Evolutionary conservation across 2,797 vertebrate species (phyloP).

Genomic region (Telmatherina bonti): DNA sequence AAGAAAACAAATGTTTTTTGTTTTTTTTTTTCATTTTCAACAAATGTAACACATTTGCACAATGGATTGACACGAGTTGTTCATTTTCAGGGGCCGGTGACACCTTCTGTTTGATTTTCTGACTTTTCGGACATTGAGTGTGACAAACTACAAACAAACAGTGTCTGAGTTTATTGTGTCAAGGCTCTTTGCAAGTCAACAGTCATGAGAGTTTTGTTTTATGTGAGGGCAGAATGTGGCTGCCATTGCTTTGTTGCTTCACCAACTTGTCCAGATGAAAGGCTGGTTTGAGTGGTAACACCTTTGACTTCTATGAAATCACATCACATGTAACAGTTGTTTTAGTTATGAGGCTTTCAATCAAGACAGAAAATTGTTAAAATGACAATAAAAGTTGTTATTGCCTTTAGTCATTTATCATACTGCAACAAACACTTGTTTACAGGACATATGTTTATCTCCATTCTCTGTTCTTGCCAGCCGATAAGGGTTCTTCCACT

Average conservation of each 20-base stretch:
- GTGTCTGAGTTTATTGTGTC: slow-evolving; percentile 58
- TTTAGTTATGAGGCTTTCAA: not conserved
- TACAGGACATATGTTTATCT: slow-evolving; percentile 33
- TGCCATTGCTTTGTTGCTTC: slow-evolving; percentile 46
- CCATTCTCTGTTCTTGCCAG: slow-evolving; percentile 47
- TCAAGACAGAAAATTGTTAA: not conserved
- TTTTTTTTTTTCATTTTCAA: not conserved
- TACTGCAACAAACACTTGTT: not conserved
- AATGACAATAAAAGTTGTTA: not conserved
- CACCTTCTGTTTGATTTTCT: slow-evolving; percentile 29
- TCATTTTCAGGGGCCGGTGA: slow-evolving; percentile 4
- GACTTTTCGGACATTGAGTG: slow-evolving; percentile 39
- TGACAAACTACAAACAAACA: slow-evolving; percentile 63
- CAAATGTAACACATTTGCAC: not conserved
- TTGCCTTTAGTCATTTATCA: not conserved
- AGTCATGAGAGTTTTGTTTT: slow-evolving; percentile 37
- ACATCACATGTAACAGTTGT: not conserved
- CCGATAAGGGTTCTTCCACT: slow-evolving; percentile 67
- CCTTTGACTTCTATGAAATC: not conserved
- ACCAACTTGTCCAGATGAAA: slow-evolving; percentile 37
- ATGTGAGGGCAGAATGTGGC: slow-evolving; percentile 36
- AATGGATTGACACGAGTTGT: not conserved
- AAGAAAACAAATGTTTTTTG: not conserved
- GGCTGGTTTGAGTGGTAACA: slow-evolving; percentile 27
- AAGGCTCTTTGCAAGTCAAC: slow-evolving; percentile 34